Conservation (phyloP, 2,888 invertebrate genomes). For the Acanthacorydalis orientalis region DNA sequence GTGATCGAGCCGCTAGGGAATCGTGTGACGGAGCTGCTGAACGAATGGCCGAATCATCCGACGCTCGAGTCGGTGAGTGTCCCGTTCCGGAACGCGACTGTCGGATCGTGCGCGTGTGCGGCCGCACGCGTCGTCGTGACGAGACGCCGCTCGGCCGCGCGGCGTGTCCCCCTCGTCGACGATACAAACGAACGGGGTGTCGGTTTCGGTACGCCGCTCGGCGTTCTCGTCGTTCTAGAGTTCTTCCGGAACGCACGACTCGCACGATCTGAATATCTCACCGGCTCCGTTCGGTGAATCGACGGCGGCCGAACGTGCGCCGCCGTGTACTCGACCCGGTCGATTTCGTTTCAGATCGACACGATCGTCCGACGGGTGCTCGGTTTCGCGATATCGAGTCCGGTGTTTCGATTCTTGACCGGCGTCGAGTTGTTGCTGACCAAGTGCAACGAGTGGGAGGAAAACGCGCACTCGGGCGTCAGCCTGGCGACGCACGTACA, state of each 20-base stretch:
- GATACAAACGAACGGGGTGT: no score
- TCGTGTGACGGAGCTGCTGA: constrained; percentile 43
- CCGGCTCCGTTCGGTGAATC: no score
- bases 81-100: no score
- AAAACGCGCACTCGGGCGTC: constrained; percentile 73
- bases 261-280: constrained; percentile 2
- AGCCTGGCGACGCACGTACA: constrained; percentile 59
- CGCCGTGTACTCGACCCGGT: no score
- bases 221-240: no score
- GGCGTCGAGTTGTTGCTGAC: constrained; percentile 80
- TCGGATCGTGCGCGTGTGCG: no score
- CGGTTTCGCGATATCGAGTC: constrained; percentile 59
- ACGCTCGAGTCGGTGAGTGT: constrained; percentile 62
- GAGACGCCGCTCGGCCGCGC: no score
- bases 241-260: no score
- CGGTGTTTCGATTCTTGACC: constrained; percentile 74
- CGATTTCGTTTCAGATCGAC: constrained; percentile 38
- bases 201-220: no score
- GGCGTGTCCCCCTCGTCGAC: no score
- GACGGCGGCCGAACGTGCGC: no score
- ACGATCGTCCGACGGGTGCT: constrained; percentile 46
- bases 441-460: constrained; percentile 82
- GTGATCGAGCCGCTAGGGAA: constrained; percentile 47
- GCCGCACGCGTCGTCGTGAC: no score
- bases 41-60: constrained; percentile 84